These are phyloP conservation scores for Tauraco erythrolophus DNA, from an alignment of 2,113 vertebrate genomes.

Conservation along the genomic window DNA sequence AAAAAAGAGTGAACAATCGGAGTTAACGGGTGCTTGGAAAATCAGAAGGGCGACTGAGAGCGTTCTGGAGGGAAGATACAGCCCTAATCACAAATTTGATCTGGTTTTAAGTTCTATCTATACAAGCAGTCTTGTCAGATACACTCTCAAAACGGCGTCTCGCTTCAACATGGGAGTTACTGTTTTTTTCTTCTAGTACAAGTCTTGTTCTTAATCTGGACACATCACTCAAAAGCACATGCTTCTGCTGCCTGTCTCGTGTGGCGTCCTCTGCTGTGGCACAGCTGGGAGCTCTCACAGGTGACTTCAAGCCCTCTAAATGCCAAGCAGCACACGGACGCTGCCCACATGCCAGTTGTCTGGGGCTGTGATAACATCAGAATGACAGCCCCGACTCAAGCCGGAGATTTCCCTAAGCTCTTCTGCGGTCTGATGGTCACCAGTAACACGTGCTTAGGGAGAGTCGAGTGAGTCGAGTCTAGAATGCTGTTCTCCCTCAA, in stretches of 20 bases:
- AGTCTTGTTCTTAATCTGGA: neutral
- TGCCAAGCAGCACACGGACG: neutral
- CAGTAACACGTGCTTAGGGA: neutral
- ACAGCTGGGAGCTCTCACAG: neutral
- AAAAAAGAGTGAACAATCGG: neutral
- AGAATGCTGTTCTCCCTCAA: neutral
- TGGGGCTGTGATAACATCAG: neutral
- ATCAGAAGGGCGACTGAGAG: neutral
- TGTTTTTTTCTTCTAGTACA: neutral
- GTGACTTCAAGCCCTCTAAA: neutral
- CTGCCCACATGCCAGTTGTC: neutral
- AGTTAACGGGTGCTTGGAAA: neutral
- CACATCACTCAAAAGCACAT: neutral
- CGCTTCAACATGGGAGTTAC: neutral
- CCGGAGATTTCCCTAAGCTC: neutral
- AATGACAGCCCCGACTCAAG: fast-evolving
- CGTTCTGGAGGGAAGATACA: neutral
- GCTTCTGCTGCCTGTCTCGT: neutral
- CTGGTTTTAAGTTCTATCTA: neutral
- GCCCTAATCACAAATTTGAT: neutral
- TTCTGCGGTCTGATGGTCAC: neutral
- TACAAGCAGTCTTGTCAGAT: neutral
- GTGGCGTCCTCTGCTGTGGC: neutral
- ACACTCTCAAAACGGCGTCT: neutral
- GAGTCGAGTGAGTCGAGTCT: neutral